Percentiles rank a stretch among this genome's conserved stretches.
Evolutionary conservation across 2,888 invertebrate genomes (phyloP).

Genomic region (Chironomus riparius): DNA sequence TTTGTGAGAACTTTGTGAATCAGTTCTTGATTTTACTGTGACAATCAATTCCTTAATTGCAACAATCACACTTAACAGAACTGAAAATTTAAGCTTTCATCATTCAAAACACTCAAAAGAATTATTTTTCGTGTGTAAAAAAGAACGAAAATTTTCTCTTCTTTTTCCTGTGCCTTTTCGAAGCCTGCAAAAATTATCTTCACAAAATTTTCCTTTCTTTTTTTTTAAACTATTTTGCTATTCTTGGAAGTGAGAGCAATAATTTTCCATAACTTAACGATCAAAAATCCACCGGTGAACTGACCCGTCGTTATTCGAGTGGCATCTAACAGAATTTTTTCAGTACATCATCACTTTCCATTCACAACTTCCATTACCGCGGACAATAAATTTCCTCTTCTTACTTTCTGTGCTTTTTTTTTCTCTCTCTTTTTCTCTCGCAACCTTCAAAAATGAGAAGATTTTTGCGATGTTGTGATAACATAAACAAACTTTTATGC

Average conservation of each 20-base stretch:
- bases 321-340: not conserved
- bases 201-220: not conserved
- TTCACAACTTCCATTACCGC: not conserved
- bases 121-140: not conserved
- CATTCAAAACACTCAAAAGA: not conserved
- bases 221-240: not conserved
- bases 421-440: not conserved
- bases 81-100: too few relatives aligned
- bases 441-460: too few relatives aligned
- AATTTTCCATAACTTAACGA: constrained; percentile 13
- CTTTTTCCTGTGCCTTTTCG: not conserved
- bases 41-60: too few relatives aligned
- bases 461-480: too few relatives aligned
- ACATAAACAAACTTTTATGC: too few relatives aligned
- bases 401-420: not conserved
- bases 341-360: not conserved
- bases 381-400: not conserved
- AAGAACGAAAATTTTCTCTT: not conserved
- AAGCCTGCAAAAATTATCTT: not conserved
- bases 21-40: not conserved
- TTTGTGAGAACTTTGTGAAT: not conserved
- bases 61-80: too few relatives aligned
- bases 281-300: constrained; percentile 27
- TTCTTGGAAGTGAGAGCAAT: not conserved
- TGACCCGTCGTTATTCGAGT: constrained; percentile 4